phyloP scores from a whole-genome alignment of 2,113 vertebrate genomes.

The Anarhynchus alexandrinus region DNA sequence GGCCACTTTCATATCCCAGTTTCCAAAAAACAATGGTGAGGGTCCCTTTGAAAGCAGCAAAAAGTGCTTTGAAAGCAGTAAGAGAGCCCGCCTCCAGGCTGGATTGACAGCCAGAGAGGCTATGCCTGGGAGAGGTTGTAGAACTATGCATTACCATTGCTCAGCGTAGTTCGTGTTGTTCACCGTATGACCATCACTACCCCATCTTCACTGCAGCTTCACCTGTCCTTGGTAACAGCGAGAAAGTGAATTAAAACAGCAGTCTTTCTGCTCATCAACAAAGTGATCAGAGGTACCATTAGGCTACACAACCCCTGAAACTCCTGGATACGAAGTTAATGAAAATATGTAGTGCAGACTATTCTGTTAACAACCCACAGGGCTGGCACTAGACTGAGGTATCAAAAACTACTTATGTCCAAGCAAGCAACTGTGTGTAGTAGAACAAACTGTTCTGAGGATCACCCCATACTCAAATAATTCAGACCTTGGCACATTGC shows the following conservation, averaged over 20 bases:
- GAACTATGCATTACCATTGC: not conserved
- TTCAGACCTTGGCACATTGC: not conserved
- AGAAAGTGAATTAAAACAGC: not conserved
- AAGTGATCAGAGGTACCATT: not conserved
- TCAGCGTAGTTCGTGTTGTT: not conserved
- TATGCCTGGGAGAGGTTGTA: not conserved
- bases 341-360: not conserved
- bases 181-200: fast-evolving
- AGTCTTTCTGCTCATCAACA: not conserved
- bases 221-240: not conserved
- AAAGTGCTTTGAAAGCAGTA: not conserved
- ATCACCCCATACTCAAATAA: not conserved
- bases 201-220: not conserved
- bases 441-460: not conserved
- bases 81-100: not conserved
- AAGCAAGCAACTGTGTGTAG: not conserved
- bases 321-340: not conserved
- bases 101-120: not conserved
- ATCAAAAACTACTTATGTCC: not conserved
- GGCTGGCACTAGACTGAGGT: not conserved
- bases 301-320: not conserved
- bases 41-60: not conserved
- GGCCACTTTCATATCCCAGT: not conserved
- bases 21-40: not conserved
- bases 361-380: not conserved